Conservation (phyloP, 2,888 invertebrate species). For the Netelia virgata region DNA sequence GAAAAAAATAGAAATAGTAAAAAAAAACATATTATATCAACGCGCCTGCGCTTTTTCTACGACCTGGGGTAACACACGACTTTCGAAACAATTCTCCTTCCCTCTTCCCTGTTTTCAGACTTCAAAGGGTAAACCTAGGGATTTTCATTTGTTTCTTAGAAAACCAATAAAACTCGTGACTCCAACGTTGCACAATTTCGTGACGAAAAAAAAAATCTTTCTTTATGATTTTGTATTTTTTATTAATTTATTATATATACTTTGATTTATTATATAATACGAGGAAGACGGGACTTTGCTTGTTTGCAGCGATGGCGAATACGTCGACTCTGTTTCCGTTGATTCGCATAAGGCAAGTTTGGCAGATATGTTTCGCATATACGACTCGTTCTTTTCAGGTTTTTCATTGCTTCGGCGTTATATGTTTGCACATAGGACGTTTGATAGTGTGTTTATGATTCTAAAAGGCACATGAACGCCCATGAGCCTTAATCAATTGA, state of each 20-base stretch:
- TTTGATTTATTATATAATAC: slow-evolving; percentile 30
- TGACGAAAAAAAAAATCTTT: neutral
- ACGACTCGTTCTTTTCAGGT: neutral
- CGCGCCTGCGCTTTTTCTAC: slow-evolving; percentile 64
- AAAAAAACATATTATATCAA: neutral
- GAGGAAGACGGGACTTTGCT: slow-evolving; percentile 51
- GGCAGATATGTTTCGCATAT: slow-evolving; percentile 18
- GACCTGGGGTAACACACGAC: slow-evolving; percentile 11
- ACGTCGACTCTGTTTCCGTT: neutral
- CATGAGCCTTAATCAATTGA: slow-evolving; percentile 89
- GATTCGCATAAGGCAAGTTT: slow-evolving; percentile 27
- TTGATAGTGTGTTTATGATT: slow-evolving; percentile 11
- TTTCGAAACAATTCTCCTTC: neutral
- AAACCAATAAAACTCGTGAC: too few species aligned
- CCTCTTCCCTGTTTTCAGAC: neutral
- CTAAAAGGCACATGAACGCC: slow-evolving; percentile 52
- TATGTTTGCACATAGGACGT: slow-evolving; percentile 51
- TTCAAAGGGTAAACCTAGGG: neutral
- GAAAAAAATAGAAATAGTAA: neutral
- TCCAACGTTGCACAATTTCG: too few species aligned
- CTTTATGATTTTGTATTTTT: slow-evolving; percentile 30
- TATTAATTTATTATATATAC: slow-evolving; percentile 46
- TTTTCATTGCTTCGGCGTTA: neutral
- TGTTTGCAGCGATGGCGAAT: neutral
- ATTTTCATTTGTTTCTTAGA: too few species aligned